A percentile compares a stretch with the other conserved stretches of the same genome.
Evolutionary conservation across 2,113 vertebrate species (phyloP).

Genomic region (Brachyhypopomus gauderio): DNA sequence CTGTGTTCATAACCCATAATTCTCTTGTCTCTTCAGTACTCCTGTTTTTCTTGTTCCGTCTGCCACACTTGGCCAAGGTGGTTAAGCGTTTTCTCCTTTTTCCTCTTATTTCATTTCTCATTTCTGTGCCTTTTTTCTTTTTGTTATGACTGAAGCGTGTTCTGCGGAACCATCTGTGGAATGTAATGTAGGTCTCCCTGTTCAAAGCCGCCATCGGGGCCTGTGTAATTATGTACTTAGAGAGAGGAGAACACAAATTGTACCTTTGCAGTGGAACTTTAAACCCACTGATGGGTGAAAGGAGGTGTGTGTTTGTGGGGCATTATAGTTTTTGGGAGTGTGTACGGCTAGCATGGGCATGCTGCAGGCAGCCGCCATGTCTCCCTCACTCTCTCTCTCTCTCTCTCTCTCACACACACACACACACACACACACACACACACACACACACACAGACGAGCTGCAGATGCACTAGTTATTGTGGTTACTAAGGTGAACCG

Average conservation of each 20-base stretch:
- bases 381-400: no score
- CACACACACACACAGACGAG: no score
- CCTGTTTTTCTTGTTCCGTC: not conserved
- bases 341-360: not conserved
- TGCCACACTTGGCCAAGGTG: no score
- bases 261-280: conserved; percentile 67
- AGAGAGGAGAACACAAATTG: conserved; percentile 70
- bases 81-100: not conserved
- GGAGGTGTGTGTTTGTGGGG: conserved; percentile 45
- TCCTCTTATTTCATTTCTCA: conserved; percentile 23
- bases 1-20: conserved; percentile 19
- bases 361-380: no score
- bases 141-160: conserved; percentile 25
- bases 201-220: not conserved
- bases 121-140: conserved; percentile 49
- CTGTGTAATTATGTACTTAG: conserved; percentile 63
- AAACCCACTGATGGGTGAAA: conserved; percentile 61
- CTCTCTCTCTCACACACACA: no score
- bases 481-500: not conserved
- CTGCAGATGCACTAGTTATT: not conserved
- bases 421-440: no score
- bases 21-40: not conserved
- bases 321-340: not conserved
- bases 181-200: conserved; percentile 62
- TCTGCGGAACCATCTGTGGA: conserved; percentile 60